Evolutionary conservation across 2,797 vertebrate genomes (phyloP).

Genomic region (Okamejei kenojei): DNA sequence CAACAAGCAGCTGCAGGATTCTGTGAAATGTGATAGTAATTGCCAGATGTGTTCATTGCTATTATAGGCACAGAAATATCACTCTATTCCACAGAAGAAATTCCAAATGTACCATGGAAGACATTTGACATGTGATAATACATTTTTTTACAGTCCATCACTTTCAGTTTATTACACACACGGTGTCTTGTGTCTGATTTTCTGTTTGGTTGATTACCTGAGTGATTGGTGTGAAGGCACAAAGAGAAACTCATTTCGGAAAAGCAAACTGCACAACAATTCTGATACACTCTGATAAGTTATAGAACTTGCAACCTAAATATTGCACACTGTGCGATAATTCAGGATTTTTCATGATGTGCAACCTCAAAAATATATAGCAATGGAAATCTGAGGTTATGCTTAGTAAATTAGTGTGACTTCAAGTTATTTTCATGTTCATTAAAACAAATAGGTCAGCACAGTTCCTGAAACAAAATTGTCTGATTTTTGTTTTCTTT

Average conservation of each 20-base stretch:
- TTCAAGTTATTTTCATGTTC: background rate
- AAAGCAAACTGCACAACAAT: constrained; percentile 24
- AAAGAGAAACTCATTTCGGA: constrained; percentile 31
- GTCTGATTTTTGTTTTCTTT: background rate
- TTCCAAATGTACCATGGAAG: constrained; percentile 15
- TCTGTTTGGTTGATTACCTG: constrained; percentile 25
- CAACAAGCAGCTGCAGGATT: constrained; percentile 16
- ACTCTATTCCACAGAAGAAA: constrained; percentile 18
- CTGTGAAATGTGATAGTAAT: constrained; percentile 27
- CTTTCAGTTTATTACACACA: constrained; percentile 22
- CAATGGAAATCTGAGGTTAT: too few relatives aligned
- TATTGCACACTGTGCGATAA: background rate
- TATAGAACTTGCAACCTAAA: background rate
- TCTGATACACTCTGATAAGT: background rate
- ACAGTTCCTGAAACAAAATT: too few relatives aligned
- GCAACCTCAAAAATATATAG: background rate
- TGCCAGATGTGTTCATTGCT: constrained; percentile 36
- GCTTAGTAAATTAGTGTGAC: background rate
- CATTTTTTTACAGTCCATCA: constrained; percentile 31
- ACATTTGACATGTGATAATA: constrained; percentile 17
- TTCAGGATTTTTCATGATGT: background rate
- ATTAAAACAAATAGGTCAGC: background rate
- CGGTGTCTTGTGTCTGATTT: constrained; percentile 6
- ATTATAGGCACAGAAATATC: constrained; percentile 30
- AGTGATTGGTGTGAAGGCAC: constrained; percentile 18